Evolutionary conservation across 2,888 invertebrate species (phyloP).

Genomic region (Athripsodes cinereus): DNA sequence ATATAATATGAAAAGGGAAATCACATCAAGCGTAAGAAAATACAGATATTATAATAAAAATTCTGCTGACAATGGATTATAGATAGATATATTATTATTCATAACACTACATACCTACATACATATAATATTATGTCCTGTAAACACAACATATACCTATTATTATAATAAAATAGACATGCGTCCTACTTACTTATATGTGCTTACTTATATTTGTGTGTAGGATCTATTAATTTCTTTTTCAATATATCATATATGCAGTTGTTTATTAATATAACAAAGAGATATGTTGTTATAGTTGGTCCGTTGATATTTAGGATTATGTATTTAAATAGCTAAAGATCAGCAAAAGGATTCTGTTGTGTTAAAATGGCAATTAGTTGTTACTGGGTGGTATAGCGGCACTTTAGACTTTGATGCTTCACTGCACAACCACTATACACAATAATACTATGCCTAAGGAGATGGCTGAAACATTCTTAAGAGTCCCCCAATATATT

Average conservation of each 20-base stretch:
- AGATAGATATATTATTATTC: too few species aligned
- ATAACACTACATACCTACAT: too few species aligned
- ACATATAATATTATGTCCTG: too few species aligned
- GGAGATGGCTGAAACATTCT: not conserved
- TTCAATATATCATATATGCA: not conserved
- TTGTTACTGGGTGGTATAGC: constrained; percentile 25
- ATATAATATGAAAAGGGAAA: constrained; percentile 1
- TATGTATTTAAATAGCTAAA: constrained; percentile 15
- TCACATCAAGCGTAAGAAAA: constrained; percentile 21
- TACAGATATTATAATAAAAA: constrained; percentile 25
- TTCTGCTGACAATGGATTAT: constrained; percentile 15
- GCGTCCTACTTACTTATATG: constrained; percentile 26
- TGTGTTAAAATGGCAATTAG: constrained; percentile 24
- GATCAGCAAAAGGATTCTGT: constrained; percentile 9
- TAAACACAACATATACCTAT: too few species aligned
- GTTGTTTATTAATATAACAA: not conserved
- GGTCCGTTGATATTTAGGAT: constrained; percentile 24
- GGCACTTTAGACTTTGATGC: constrained; percentile 9
- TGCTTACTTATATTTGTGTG: too few species aligned
- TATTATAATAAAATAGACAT: too few species aligned
- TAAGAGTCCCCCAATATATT: not conserved
- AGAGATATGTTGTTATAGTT: constrained; percentile 7
- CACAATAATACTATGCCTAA: not conserved
- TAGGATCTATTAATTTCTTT: too few species aligned
- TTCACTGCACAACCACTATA: not conserved